Base-by-base conservation (phyloP, 1,140 invertebrate genomes). In the Sarcophaga bullata region DNA sequence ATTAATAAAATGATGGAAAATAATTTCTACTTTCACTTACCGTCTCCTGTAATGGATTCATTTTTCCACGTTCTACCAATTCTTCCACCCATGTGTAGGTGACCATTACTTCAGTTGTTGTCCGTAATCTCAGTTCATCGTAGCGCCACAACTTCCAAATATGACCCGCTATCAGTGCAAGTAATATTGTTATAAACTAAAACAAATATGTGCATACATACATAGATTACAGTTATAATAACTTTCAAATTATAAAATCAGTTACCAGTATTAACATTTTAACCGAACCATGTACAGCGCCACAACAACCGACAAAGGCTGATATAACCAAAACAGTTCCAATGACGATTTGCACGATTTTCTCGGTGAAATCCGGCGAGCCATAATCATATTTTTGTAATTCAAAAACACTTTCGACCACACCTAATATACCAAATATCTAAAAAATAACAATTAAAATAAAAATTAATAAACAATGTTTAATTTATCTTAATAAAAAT, bases 221-320 rank as follows among this genome's bases (percentile, higher is more conserved):
- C n/a, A 37, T 37, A 37, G 25, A 37, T 37, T 37, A 37, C 25
- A 4, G 25, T 62, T 49, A 46, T 8, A 75, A 46, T 25, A 82
- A 75, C 0, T 8, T 19, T 19, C 10, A 10, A 46, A 15, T 19
- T 15, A 25, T 10, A 49, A 37, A 47, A 3, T 50, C 2, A 54
- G 85, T 85, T 78, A 89, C 88, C 84, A 86, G 82, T 48, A 85
- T 83, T 50, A 89, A 81, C 46, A 89, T 86, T 75, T 87, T 88
- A 37, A 89, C 87, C 52, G 88, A 89, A 52, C 87, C 88, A 37
- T 89, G 49, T 25, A 87, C 86, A 19, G 88, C 87, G 6, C 86
- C 88, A 8, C 84, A 58, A 37, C 88, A 89, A 48, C 88, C 88
- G 13, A 89, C 82, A 5, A 89, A 72, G 0, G 88, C 84, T 15